These are phyloP conservation scores for Girardia tigrina DNA, from an alignment of 2,888 invertebrate species.

Conservation along the genomic window DNA sequence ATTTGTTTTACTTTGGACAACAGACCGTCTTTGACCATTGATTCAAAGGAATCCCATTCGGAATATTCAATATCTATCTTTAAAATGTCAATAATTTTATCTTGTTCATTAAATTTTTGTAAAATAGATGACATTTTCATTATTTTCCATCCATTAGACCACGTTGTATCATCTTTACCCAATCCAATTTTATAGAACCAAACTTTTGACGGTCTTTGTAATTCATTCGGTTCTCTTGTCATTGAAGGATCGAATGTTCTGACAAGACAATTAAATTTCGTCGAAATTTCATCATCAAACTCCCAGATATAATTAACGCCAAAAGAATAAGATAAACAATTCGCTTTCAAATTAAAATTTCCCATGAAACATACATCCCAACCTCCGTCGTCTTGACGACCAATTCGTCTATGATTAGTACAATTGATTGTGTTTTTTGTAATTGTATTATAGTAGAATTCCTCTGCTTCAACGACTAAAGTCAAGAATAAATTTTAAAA, in stretches of 20 bases:
- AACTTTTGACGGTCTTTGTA: neutral
- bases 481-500: no score
- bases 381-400: slow-evolving; percentile 4
- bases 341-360: slow-evolving; percentile 34
- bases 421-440: slow-evolving; percentile 15
- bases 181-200: slow-evolving; percentile 2
- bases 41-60: slow-evolving; percentile 45
- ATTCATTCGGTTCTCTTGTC: neutral
- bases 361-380: neutral
- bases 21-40: slow-evolving; percentile 37
- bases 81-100: slow-evolving; percentile 43
- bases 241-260: slow-evolving; percentile 31
- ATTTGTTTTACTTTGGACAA: slow-evolving; percentile 29
- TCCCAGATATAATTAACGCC: slow-evolving; percentile 38
- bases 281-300: slow-evolving; percentile 29
- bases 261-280: neutral
- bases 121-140: neutral
- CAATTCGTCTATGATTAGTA: neutral
- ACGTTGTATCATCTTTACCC: neutral
- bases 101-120: slow-evolving; percentile 16
- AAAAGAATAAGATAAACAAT: slow-evolving; percentile 43
- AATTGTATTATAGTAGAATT: slow-evolving; percentile 26
- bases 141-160: neutral
- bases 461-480: neutral
- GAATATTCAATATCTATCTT: slow-evolving; percentile 49